These are phyloP conservation scores for Campylomormyrus numenius DNA, from an alignment of 2,113 vertebrate species.

Conservation along the genomic window DNA sequence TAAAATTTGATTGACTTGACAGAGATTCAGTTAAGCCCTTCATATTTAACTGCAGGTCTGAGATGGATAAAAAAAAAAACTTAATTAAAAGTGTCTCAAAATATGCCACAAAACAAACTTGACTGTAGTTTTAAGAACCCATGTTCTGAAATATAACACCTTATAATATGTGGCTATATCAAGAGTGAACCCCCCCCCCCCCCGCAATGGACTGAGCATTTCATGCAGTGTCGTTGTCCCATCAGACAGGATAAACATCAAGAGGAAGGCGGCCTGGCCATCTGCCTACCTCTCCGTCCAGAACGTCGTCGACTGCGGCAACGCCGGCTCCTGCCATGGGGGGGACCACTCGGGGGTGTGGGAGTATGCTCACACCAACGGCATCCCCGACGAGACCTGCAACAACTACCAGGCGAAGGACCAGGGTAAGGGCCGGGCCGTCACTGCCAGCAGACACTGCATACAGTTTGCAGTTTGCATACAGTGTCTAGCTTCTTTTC, in stretches of 20 bases:
- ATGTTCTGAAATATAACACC: background rate
- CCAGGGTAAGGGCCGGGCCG: slow-evolving; percentile 60
- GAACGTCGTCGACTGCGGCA: slow-evolving; percentile 80
- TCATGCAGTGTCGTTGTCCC: background rate
- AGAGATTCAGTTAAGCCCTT: background rate
- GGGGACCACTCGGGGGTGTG: slow-evolving; percentile 81
- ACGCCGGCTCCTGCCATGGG: slow-evolving; percentile 76
- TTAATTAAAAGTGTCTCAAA: background rate
- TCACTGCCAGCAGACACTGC: background rate
- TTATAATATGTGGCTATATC: background rate
- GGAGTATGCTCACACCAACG: slow-evolving; percentile 74
- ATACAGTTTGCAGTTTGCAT: background rate
- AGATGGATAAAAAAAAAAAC: background rate
- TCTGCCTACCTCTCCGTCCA: slow-evolving; percentile 89
- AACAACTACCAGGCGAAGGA: slow-evolving; percentile 98
- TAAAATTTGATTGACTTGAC: background rate
- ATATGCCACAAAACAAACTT: background rate
- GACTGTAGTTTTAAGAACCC: background rate
- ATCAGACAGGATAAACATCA: slow-evolving; percentile 92
- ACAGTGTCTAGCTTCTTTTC: background rate
- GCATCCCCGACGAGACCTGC: slow-evolving; percentile 95
- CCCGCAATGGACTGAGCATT: background rate
- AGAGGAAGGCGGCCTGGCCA: slow-evolving; percentile 83
- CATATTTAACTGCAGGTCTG: background rate
- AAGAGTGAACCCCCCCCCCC: background rate